Conservation (phyloP, 1,140 invertebrate genomes). For the Drosophila punjabiensis region DNA sequence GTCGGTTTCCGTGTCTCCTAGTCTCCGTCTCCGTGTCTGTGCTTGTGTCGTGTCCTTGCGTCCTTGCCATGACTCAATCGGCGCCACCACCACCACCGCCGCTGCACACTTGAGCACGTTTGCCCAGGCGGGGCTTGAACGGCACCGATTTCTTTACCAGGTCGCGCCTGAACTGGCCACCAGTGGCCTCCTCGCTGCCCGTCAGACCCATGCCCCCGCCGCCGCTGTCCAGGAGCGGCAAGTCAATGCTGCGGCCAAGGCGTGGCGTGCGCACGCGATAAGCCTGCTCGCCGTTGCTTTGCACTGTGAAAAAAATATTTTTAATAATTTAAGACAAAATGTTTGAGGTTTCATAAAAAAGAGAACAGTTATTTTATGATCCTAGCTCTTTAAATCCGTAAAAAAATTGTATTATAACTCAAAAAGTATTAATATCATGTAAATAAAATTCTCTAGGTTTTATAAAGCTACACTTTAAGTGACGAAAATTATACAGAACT, state of each 20-base stretch:
- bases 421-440: too few relatives aligned
- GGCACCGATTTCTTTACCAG: constrained; percentile 83
- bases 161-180: constrained; percentile 77
- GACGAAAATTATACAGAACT: background rate
- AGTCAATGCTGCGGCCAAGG: constrained; percentile 84
- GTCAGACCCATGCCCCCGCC: constrained; percentile 20
- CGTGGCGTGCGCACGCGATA: constrained; percentile 82
- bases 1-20: constrained; percentile 22
- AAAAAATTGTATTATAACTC: too few relatives aligned
- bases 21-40: constrained; percentile 20
- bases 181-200: constrained; percentile 53
- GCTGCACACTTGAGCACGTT: constrained; percentile 78
- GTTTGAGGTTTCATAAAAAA: background rate
- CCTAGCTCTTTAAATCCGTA: background rate
- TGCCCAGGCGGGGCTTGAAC: constrained; percentile 83
- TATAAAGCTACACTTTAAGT: background rate
- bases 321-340: background rate
- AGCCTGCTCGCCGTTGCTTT: constrained; percentile 69
- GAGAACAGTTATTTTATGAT: too few relatives aligned
- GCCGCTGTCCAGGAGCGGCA: constrained; percentile 55
- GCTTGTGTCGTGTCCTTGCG: constrained; percentile 37
- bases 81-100: constrained; percentile 37
- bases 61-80: constrained; percentile 72
- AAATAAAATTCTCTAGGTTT: too few relatives aligned
- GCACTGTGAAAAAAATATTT: constrained; percentile 50